Conservation (phyloP, 2,888 invertebrate species). For the Agonopterix heracliana region DNA sequence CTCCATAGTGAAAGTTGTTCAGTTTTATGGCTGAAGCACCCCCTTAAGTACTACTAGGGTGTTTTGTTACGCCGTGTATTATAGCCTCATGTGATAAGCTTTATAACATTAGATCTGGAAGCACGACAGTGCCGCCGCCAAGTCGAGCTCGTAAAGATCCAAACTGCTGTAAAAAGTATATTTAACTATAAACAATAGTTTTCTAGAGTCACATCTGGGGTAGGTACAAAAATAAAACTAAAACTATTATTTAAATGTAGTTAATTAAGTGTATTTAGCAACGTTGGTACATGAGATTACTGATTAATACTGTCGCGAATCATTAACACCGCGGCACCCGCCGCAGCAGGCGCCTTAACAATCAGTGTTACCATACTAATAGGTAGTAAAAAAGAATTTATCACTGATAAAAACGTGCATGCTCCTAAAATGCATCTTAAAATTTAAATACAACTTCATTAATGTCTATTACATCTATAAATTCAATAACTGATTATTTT, state of each 20-base stretch:
- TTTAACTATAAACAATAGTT: no score
- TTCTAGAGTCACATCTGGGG: no score
- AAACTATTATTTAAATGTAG: slow-evolving; percentile 62
- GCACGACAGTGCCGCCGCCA: not conserved
- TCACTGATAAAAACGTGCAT: slow-evolving; percentile 62
- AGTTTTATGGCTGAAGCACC: no score
- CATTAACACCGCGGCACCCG: slow-evolving; percentile 39
- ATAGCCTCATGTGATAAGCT: no score
- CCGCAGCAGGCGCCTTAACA: slow-evolving; percentile 29
- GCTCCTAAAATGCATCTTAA: slow-evolving; percentile 51
- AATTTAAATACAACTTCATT: slow-evolving; percentile 39
- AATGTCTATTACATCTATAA: slow-evolving; percentile 63
- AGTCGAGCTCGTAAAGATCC: no score
- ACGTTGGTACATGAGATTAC: slow-evolving; percentile 75
- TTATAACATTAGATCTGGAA: not conserved
- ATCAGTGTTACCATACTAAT: slow-evolving; percentile 21
- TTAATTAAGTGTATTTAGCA: slow-evolving; percentile 74
- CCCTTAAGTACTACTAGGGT: no score
- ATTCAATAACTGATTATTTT: slow-evolving; percentile 63
- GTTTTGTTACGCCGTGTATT: no score
- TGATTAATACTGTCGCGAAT: slow-evolving; percentile 72
- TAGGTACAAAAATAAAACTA: slow-evolving; percentile 27
- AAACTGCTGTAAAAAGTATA: no score
- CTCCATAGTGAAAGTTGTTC: no score
- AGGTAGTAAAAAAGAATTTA: slow-evolving; percentile 36